phyloP scores from a whole-genome alignment of 2,113 vertebrate species.

The Protomyctophum bolini region DNA sequence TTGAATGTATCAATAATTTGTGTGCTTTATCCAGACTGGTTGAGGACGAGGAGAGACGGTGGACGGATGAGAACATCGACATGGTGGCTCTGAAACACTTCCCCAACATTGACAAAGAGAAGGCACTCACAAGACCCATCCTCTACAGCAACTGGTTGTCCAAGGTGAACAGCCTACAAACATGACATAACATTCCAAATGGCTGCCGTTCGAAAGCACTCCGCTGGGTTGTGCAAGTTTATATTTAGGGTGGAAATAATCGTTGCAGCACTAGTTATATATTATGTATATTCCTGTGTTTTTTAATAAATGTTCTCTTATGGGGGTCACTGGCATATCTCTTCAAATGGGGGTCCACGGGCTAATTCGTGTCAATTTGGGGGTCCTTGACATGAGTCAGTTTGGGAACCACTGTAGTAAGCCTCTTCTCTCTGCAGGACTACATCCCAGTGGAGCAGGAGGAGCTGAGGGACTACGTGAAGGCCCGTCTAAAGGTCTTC shows the following conservation, averaged over 20 bases:
- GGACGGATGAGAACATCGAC: conserved; percentile 98
- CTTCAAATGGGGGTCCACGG: too few species aligned
- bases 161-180: conserved; percentile 78
- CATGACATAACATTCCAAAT: not conserved
- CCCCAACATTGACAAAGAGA: conserved; percentile 96
- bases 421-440: conserved; percentile 78
- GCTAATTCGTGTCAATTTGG: too few species aligned
- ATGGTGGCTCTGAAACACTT: conserved; percentile 96
- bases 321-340: not conserved
- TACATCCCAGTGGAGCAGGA: conserved; percentile 99
- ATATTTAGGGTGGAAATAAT: too few species aligned
- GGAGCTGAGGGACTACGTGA: conserved; percentile 96
- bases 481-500: conserved; percentile 97
- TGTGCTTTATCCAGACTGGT: conserved; percentile 82
- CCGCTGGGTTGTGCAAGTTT: too few species aligned
- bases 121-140: conserved; percentile 91
- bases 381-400: too few species aligned
- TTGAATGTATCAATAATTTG: not conserved
- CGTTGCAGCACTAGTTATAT: too few species aligned
- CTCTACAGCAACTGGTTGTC: conserved; percentile 99
- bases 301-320: not conserved
- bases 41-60: conserved; percentile 95
- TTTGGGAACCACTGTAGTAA: not conserved
- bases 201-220: too few species aligned
- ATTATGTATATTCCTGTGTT: not conserved